These are phyloP conservation scores for Harpagifer antarcticus DNA, from an alignment of 2,797 vertebrate species.

Conservation along the genomic window DNA sequence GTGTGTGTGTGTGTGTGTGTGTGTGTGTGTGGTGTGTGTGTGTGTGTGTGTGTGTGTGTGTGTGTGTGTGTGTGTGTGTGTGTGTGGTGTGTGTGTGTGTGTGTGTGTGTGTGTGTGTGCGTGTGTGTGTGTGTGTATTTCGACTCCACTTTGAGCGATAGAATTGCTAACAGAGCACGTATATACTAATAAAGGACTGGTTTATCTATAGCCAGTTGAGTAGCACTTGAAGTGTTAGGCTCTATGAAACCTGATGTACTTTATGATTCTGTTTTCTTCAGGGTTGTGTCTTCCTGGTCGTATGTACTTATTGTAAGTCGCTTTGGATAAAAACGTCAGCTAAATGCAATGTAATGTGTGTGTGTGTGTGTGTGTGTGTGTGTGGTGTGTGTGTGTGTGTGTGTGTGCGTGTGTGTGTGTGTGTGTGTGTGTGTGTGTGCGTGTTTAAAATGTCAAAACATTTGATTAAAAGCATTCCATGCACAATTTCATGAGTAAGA, in stretches of 20 bases:
- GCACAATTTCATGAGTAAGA: neutral
- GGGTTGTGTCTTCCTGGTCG: no score
- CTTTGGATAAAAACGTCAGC: no score
- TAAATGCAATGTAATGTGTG: no score
- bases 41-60: conserved; percentile 10
- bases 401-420: neutral
- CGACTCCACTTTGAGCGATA: no score
- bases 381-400: conserved; percentile 2
- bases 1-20: neutral
- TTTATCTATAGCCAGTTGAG: no score
- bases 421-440: neutral
- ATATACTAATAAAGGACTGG: no score
- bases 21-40: neutral
- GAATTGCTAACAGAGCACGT: no score
- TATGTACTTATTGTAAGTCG: no score
- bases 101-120: neutral
- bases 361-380: neutral
- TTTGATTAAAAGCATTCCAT: neutral
- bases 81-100: conserved; percentile 7
- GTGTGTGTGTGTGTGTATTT: no score
- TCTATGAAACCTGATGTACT: no score
- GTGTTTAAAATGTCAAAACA: conserved; percentile 11
- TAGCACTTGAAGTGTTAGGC: no score
- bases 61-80: neutral
- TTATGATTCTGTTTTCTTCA: no score